Conservation (phyloP, 64 coral and sea anemone species). For the Actinia tenebrosa region DNA sequence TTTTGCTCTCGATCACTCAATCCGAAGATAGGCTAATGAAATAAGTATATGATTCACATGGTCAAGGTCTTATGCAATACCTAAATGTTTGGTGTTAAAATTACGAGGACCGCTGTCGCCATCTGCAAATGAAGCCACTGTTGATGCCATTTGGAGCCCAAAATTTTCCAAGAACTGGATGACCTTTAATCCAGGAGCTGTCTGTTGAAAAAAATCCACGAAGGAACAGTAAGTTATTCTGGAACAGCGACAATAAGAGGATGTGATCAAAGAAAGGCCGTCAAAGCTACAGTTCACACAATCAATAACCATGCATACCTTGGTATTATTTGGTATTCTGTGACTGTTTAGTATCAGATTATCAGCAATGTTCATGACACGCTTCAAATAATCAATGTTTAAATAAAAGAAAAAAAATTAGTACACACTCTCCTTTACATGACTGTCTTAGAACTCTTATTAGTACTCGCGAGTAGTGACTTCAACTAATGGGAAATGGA, state of each 20-base stretch:
- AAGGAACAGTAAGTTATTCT: neutral
- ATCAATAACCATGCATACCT: conserved; percentile 7
- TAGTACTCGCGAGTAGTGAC: no score
- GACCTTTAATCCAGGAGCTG: conserved; percentile 2
- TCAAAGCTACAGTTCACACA: neutral
- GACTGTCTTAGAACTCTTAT: no score
- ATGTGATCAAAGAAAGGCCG: no score
- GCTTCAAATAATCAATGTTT: neutral
- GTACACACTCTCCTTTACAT: no score
- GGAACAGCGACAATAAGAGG: no score
- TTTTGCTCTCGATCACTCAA: no score
- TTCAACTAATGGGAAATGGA: no score
- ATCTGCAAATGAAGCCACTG: neutral
- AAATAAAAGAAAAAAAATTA: no score
- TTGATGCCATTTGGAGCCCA: conserved; percentile 20
- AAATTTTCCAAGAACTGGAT: neutral
- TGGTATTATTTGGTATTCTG: conserved; percentile 26
- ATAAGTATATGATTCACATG: no score
- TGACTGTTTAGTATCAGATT: conserved; percentile 8
- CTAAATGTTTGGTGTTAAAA: neutral
- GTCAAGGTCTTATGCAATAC: neutral
- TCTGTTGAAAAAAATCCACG: neutral
- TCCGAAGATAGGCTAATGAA: no score
- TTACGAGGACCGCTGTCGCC: neutral
- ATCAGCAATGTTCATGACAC: conserved; percentile 18